Conservation (phyloP, 2,888 invertebrate genomes). For the Oithona nana region DNA sequence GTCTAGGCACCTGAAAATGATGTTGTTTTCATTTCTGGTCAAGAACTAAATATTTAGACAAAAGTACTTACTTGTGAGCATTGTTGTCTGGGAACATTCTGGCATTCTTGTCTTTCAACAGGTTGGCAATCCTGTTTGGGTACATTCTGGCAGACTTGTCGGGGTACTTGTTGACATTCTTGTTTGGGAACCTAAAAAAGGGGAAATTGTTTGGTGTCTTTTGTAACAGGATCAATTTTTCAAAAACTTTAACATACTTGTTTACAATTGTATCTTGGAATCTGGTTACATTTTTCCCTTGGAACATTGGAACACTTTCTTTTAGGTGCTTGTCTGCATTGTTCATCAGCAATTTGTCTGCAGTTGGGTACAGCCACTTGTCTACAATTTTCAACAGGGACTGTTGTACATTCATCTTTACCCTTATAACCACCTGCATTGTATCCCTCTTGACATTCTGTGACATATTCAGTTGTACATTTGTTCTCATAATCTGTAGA, state of each 20-base stretch:
- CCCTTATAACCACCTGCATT: background rate
- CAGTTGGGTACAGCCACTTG: constrained; percentile 16
- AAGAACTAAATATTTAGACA: too few species aligned
- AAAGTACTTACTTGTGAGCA: background rate
- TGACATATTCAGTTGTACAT: constrained; percentile 10
- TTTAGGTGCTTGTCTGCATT: constrained; percentile 14
- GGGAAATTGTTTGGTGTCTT: background rate
- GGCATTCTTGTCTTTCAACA: background rate
- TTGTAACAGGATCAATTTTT: background rate
- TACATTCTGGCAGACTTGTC: constrained; percentile 1
- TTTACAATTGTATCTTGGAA: constrained; percentile 13
- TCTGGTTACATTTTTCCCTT: constrained; percentile 12
- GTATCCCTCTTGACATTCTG: constrained; percentile 11
- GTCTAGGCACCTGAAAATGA: constrained; percentile 2
- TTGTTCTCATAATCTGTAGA: constrained; percentile 14
- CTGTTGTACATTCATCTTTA: constrained; percentile 1
- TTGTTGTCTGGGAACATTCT: background rate
- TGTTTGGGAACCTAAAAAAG: constrained; percentile 1
- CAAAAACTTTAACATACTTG: background rate
- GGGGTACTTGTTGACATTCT: constrained; percentile 9
- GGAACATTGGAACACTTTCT: constrained; percentile 10
- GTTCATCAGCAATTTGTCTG: constrained; percentile 17
- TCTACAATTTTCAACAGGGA: constrained; percentile 7
- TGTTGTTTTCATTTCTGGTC: too few species aligned
- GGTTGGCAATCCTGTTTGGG: constrained; percentile 2